Evolutionary conservation across 2,888 invertebrate species (phyloP), one percentile per base, ranked within the genome.

Genomic region (Isotomurus palustris): DNA sequence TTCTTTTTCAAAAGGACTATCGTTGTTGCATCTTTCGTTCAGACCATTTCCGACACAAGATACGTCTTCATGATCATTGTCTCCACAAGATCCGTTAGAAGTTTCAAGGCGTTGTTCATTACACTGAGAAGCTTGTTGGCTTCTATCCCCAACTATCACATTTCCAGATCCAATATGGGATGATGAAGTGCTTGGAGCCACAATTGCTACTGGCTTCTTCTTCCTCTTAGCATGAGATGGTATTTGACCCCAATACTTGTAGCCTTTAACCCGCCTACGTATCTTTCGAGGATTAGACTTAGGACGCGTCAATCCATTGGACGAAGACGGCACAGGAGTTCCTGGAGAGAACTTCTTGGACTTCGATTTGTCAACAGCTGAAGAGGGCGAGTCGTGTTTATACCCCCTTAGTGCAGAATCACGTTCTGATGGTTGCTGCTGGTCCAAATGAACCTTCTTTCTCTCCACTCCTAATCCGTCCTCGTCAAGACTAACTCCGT

Each of bases 131-230:
- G 21, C 43, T 22, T 41, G 40, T 25, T 25, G 8, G 5, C 12
- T 19, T 4, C 5, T 35, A 17, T 19, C 19, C 17, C 28, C 21
- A 5, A 22, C 32, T 27, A 40, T 41, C n/a, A 35, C 51, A 22
- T 5, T 8, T 8, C 43, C 40, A n/a, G 21, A 25, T 12, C 27
- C 19, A 21, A 52, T 19, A 44, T 56, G 49, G 29, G 48, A 53
- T 24, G 27, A 50, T 2, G 57, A 61, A 10, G 62, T 56, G 21
- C 58, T 69, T 6, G 70, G 70, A 21, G 70, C 70, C n/a, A 70
- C 70, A 55, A 70, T 66, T 1, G 70, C 70, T 3, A 70, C 68
- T 4, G 70, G 70, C 40, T 70, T 70, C 57, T 68, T 69, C 56
- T 70, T 70, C 54, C 63, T 57, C 36, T 70, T 70, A 1, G 69